Conservation (phyloP, 2,113 vertebrate genomes). For the Chinchilla lanigera region DNA sequence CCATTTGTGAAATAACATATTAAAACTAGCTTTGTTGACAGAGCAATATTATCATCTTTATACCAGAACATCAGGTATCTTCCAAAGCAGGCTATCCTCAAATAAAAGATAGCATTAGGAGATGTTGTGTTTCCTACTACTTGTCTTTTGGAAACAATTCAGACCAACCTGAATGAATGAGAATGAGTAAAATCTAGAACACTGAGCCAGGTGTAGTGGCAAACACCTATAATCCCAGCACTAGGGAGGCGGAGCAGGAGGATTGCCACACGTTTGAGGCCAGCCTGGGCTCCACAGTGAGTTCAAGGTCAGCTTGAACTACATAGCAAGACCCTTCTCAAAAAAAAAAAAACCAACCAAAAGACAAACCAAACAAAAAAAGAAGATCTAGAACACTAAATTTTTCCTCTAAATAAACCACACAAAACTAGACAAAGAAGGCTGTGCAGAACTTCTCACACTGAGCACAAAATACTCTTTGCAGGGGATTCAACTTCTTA, state of each 20-base stretch:
- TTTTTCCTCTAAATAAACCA: slow-evolving; percentile 33
- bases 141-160: slow-evolving; percentile 41
- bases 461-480: neutral
- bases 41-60: neutral
- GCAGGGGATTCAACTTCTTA: slow-evolving; percentile 14
- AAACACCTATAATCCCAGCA: neutral
- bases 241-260: no score
- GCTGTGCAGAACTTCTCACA: slow-evolving; percentile 21
- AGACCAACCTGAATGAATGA: slow-evolving; percentile 11
- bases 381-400: slow-evolving; percentile 30
- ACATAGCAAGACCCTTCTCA: neutral
- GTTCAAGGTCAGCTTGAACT: no score
- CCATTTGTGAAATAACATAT: neutral
- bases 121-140: neutral
- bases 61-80: neutral
- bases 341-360: neutral
- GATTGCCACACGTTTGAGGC: neutral
- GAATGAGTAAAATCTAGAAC: slow-evolving; percentile 30
- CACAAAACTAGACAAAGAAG: slow-evolving; percentile 34
- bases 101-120: slow-evolving; percentile 11
- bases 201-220: neutral
- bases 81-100: slow-evolving; percentile 20
- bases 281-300: neutral
- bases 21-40: neutral
- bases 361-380: neutral